Conservation (phyloP, 2,113 vertebrate species). For the Lepus timidus region DNA sequence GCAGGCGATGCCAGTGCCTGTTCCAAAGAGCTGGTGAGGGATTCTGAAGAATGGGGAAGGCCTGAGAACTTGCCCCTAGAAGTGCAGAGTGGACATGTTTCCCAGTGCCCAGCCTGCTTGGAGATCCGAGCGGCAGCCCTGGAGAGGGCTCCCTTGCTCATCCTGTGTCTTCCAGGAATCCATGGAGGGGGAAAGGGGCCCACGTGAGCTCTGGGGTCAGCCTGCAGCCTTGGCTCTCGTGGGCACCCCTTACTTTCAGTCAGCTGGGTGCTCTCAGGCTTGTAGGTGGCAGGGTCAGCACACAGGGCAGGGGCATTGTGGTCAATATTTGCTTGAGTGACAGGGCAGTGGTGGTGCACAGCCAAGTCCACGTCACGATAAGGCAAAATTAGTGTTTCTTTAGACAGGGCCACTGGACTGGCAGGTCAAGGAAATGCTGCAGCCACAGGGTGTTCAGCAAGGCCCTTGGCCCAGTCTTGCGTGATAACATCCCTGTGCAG, state of each 20-base stretch:
- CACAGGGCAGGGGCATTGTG: not conserved
- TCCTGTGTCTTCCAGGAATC: not conserved
- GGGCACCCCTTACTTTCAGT: not conserved
- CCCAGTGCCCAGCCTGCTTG: not conserved
- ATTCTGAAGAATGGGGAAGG: too few species aligned
- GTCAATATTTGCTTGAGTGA: not conserved
- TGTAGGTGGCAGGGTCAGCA: not conserved
- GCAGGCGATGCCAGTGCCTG: not conserved
- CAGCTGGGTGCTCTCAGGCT: not conserved
- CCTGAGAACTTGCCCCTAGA: not conserved
- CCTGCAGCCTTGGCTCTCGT: too few species aligned
- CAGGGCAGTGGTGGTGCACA: not conserved
- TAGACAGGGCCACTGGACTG: not conserved
- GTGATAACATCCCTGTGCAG: not conserved
- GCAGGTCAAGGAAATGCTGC: conserved; percentile 11
- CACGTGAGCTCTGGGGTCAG: too few species aligned
- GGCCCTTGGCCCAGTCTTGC: not conserved
- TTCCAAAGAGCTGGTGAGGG: not conserved
- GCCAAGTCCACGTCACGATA: not conserved
- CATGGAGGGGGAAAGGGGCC: not conserved
- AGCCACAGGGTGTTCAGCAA: not conserved
- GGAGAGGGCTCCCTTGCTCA: fast-evolving
- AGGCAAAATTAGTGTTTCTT: conserved; percentile 2
- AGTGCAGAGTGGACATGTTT: not conserved
- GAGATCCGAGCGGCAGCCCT: not conserved